Percentiles rank a stretch among this genome's conserved stretches.
Conservation (phyloP, 2,797 vertebrate genomes). For the Odontamblyopus rebecca region DNA sequence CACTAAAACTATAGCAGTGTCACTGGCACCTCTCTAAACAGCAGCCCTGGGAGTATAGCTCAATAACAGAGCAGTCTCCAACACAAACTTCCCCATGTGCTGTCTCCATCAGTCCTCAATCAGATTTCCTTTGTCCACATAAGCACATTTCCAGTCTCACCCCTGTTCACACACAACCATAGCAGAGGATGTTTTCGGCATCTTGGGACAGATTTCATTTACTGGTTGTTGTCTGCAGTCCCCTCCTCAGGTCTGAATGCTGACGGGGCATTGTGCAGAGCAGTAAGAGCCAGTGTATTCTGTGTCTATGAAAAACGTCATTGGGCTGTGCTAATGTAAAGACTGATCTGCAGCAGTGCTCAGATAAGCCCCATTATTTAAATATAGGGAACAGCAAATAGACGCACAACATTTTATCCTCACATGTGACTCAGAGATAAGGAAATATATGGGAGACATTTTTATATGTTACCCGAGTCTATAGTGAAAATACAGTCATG, state of each 20-base stretch:
- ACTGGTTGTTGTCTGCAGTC: constrained; percentile 39
- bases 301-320: constrained; percentile 31
- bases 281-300: constrained; percentile 19
- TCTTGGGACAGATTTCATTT: constrained; percentile 44
- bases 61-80: background rate
- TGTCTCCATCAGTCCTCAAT: constrained; percentile 23
- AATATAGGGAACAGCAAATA: constrained; percentile 23
- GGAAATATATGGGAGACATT: constrained; percentile 23
- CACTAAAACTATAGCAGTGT: background rate
- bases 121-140: constrained; percentile 42
- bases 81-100: constrained; percentile 1
- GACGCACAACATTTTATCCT: constrained; percentile 26
- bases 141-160: constrained; percentile 47
- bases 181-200: constrained; percentile 48
- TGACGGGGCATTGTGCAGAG: constrained; percentile 42
- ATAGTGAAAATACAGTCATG: constrained; percentile 1
- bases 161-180: constrained; percentile 21
- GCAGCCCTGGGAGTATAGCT: background rate
- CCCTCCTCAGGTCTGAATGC: constrained; percentile 44
- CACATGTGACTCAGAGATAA: constrained; percentile 41
- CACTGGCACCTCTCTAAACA: background rate
- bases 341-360: constrained; percentile 24
- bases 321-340: constrained; percentile 20
- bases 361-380: constrained; percentile 37
- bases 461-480: constrained; percentile 22